Conservation (phyloP, 2,113 vertebrate genomes). For the Vidua chalybeata region DNA sequence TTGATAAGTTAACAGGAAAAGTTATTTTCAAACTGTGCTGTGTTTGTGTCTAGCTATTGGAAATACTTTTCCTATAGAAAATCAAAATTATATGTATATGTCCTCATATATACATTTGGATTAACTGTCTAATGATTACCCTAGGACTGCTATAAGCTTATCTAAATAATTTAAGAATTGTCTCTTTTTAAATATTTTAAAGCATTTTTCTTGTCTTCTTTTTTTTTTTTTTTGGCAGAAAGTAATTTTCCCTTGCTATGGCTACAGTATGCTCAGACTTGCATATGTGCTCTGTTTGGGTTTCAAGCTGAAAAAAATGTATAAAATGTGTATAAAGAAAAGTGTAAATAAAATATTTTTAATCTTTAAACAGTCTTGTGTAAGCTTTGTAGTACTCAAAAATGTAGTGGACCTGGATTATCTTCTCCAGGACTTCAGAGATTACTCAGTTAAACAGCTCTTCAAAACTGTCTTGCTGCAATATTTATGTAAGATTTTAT, state of each 20-base stretch:
- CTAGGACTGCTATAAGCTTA: slow-evolving; percentile 66
- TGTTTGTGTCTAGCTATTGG: slow-evolving; percentile 64
- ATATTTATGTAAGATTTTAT: background rate
- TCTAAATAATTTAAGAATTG: slow-evolving; percentile 73
- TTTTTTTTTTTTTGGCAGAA: slow-evolving; percentile 50
- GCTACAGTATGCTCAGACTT: slow-evolving; percentile 74
- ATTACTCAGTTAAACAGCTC: background rate
- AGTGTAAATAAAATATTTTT: slow-evolving; percentile 87
- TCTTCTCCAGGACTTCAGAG: background rate
- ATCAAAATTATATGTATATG: slow-evolving; percentile 53
- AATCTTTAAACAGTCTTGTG: slow-evolving; percentile 73
- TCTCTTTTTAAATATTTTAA: slow-evolving; percentile 73
- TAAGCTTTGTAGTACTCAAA: background rate
- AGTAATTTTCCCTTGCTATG: slow-evolving; percentile 72
- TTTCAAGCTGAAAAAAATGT: slow-evolving; percentile 78
- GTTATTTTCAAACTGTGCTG: slow-evolving; percentile 68
- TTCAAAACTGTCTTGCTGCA: background rate
- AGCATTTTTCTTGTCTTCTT: slow-evolving; percentile 42
- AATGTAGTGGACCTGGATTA: background rate
- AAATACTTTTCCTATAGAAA: slow-evolving; percentile 68
- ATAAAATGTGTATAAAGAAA: slow-evolving; percentile 80
- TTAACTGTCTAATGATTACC: slow-evolving; percentile 67
- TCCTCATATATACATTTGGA: slow-evolving; percentile 69
- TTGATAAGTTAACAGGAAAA: slow-evolving; percentile 59
- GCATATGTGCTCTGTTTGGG: slow-evolving; percentile 70